Evolutionary conservation across 2,888 invertebrate genomes (phyloP).

Genomic region (Acanthosepion esculentum): DNA sequence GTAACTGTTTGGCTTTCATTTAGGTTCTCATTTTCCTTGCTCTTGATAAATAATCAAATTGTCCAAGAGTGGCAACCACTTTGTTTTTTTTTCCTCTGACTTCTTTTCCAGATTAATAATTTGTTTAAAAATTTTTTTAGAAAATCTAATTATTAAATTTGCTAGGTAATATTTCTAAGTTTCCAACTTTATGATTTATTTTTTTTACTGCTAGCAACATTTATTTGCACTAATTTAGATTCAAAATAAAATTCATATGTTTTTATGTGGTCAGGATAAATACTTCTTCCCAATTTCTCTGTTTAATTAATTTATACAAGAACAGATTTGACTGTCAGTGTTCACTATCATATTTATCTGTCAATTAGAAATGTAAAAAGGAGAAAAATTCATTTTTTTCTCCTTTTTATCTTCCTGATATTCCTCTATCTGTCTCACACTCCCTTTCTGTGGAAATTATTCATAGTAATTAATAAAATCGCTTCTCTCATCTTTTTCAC

Average conservation of each 20-base stretch:
- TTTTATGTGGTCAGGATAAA: neutral
- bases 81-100: too few relatives aligned
- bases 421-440: too few relatives aligned
- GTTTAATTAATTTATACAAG: neutral
- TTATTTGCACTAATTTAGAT: neutral
- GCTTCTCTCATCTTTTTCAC: too few relatives aligned
- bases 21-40: neutral
- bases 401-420: too few relatives aligned
- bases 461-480: too few relatives aligned
- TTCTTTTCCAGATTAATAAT: too few relatives aligned
- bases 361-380: too few relatives aligned
- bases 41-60: neutral
- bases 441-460: too few relatives aligned
- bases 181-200: neutral
- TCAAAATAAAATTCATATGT: neutral
- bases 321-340: too few relatives aligned
- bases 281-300: neutral
- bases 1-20: neutral
- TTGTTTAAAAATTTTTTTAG: neutral
- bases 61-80: neutral
- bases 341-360: too few relatives aligned
- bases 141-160: neutral
- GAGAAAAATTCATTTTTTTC: too few relatives aligned
- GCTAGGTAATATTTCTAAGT: neutral
- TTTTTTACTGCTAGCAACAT: neutral